Conservation (phyloP, 2,113 vertebrate species). For the Mesitornis unicolor region DNA sequence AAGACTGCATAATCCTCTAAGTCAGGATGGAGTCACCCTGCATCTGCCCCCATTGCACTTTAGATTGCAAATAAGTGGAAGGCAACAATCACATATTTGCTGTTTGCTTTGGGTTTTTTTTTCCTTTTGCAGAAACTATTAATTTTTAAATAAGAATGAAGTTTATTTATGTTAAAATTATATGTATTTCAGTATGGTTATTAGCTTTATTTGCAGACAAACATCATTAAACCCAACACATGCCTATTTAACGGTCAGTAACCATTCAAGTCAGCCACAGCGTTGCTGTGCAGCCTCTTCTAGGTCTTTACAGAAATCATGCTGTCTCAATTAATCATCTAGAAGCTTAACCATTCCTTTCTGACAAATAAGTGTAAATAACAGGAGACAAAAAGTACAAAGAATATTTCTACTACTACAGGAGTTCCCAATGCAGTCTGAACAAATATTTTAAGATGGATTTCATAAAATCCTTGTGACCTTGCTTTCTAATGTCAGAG, state of each 20-base stretch:
- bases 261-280: background rate
- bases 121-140: slow-evolving; percentile 19
- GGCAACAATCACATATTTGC: background rate
- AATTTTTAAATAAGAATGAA: slow-evolving; percentile 42
- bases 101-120: background rate
- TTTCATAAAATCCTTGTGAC: background rate
- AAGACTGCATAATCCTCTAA: slow-evolving; percentile 48
- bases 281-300: background rate
- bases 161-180: background rate
- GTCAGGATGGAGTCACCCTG: slow-evolving; percentile 24
- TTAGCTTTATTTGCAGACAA: slow-evolving; percentile 31
- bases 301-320: background rate
- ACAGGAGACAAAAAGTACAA: background rate
- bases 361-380: background rate
- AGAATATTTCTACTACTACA: background rate
- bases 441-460: background rate
- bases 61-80: background rate
- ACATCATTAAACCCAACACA: background rate
- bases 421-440: background rate
- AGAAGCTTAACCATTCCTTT: background rate
- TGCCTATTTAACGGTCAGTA: background rate
- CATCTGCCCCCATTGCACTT: slow-evolving; percentile 8
- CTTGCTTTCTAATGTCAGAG: background rate
- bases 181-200: background rate
- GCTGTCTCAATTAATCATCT: background rate